Conservation (phyloP, 2,888 invertebrate genomes). For the Trichopoda pennipes region DNA sequence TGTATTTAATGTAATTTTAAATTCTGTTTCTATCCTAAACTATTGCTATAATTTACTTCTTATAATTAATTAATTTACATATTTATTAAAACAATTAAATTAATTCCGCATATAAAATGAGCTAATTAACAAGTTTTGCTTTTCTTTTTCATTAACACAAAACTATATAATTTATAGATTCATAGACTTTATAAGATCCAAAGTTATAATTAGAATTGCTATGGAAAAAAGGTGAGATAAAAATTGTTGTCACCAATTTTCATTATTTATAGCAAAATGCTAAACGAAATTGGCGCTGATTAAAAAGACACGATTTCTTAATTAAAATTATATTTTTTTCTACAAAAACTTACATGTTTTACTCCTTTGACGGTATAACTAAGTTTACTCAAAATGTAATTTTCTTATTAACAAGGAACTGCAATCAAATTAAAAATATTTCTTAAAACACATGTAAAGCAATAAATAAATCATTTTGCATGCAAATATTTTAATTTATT, state of each 20-base stretch:
- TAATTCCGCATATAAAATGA: too few species aligned
- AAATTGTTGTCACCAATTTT: constrained; percentile 38
- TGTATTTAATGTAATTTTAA: too few species aligned
- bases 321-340: constrained; percentile 18
- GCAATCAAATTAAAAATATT: constrained; percentile 5
- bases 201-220: background rate
- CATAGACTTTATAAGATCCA: too few species aligned
- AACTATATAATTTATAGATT: too few species aligned
- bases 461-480: background rate
- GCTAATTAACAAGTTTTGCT: too few species aligned
- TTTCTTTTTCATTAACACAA: too few species aligned
- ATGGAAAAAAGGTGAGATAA: background rate
- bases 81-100: too few species aligned
- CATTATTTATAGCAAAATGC: constrained; percentile 30
- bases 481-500: constrained; percentile 36
- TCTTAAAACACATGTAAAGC: constrained; percentile 43
- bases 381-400: background rate
- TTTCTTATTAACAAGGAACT: constrained; percentile 48
- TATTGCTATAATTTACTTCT: too few species aligned
- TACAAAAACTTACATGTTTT: background rate
- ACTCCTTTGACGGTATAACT: constrained; percentile 19
- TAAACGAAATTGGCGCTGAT: constrained; percentile 5
- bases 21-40: too few species aligned
- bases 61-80: too few species aligned
- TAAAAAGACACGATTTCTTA: constrained; percentile 32